Percentiles rank a stretch among this genome's conserved stretches.
Conservation (phyloP, 2,113 vertebrate genomes). For the Spilogale gracilis region DNA sequence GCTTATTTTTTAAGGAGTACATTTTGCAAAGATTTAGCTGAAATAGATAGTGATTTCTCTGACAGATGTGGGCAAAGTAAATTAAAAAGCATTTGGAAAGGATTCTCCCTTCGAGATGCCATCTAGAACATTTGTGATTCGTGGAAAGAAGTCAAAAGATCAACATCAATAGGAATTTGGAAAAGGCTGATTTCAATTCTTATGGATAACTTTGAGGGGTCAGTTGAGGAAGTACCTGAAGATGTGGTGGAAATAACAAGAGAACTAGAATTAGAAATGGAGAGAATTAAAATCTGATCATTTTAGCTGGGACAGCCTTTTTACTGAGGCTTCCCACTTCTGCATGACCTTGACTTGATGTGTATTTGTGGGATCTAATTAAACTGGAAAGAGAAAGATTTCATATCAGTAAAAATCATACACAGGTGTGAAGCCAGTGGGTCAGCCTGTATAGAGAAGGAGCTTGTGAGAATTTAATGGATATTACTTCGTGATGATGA, state of each 20-base stretch:
- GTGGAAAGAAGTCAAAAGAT: neutral
- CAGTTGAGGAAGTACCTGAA: neutral
- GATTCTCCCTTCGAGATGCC: neutral
- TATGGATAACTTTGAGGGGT: neutral
- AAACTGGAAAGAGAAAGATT: neutral
- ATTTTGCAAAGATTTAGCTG: neutral
- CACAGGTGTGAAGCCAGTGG: neutral
- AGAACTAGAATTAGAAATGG: neutral
- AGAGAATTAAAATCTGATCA: neutral
- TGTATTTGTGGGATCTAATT: neutral
- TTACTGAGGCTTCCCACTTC: neutral
- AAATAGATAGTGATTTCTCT: neutral
- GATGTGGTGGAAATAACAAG: neutral
- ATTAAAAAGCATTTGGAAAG: neutral
- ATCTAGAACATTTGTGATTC: neutral
- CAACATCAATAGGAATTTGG: neutral
- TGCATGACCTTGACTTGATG: neutral
- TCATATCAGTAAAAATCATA: neutral
- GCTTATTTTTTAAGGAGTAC: neutral
- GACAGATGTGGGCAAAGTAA: neutral
- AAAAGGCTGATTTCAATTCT: neutral
- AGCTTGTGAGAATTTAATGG: neutral
- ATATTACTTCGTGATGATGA: neutral
- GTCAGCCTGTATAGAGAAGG: neutral
- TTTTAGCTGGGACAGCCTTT: neutral